These are phyloP conservation scores for Stylophora pistillata DNA, from an alignment of 64 coral and sea anemone species.

Conservation along the genomic window DNA sequence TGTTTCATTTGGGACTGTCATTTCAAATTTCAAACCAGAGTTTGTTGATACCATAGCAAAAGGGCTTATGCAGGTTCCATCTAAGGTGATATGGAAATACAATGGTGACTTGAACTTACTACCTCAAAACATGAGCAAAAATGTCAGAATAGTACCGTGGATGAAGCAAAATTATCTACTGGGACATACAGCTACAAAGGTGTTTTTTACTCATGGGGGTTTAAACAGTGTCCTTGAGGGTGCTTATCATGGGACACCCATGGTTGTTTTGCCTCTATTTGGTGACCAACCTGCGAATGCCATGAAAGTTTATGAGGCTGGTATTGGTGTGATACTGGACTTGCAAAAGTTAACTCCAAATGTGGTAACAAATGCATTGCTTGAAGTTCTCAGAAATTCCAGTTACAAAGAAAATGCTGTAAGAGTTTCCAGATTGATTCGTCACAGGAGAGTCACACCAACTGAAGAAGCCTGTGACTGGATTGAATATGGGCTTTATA, in stretches of 20 bases:
- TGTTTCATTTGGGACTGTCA: conserved; percentile 81
- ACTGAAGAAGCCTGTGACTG: conserved; percentile 69
- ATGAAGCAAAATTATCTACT: conserved; percentile 73
- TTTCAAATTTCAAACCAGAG: conserved; percentile 64
- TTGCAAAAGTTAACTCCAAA: conserved; percentile 35
- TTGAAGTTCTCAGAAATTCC: conserved; percentile 54
- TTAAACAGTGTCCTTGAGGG: conserved; percentile 77
- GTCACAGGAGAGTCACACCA: conserved; percentile 45
- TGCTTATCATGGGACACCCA: conserved; percentile 70
- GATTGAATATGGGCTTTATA: conserved; percentile 73
- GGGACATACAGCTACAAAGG: conserved; percentile 50
- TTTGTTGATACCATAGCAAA: conserved; percentile 59
- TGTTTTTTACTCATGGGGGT: conserved; percentile 75
- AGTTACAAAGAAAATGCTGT: conserved; percentile 48
- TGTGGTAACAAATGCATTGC: conserved; percentile 25
- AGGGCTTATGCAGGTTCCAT: conserved; percentile 28
- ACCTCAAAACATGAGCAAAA: conserved; percentile 23
- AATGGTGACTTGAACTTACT: neutral
- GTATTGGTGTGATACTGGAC: conserved; percentile 58
- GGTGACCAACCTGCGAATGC: conserved; percentile 79
- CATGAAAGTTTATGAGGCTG: conserved; percentile 63
- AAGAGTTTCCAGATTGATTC: conserved; percentile 49
- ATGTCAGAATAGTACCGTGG: conserved; percentile 54
- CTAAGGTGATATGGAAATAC: conserved; percentile 70
- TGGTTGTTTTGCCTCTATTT: conserved; percentile 80